These are phyloP conservation scores for Rhaphigaster nebulosa DNA, from an alignment of 2,888 invertebrate genomes.

Conservation along the genomic window DNA sequence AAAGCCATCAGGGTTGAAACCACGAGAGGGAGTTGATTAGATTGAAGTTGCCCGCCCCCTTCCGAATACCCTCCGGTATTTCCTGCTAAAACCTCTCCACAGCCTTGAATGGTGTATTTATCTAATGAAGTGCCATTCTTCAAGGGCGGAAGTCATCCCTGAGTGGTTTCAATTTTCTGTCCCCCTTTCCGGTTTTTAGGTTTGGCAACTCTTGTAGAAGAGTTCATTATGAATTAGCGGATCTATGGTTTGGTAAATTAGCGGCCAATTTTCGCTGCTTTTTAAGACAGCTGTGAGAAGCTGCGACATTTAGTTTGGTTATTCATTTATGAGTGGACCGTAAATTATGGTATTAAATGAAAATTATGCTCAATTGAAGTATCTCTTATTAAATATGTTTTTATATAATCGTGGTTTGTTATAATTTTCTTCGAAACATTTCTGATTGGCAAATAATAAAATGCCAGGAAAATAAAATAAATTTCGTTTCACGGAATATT, in stretches of 20 bases:
- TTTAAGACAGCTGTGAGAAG: background rate
- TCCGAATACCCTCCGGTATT: background rate
- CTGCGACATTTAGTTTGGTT: background rate
- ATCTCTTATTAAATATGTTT: background rate
- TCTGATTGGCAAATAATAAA: too few relatives aligned
- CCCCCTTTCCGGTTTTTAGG: conserved; percentile 35
- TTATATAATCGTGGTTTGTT: too few relatives aligned
- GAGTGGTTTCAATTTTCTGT: conserved; percentile 27
- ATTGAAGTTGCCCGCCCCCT: background rate
- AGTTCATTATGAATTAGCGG: background rate
- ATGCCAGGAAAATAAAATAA: too few relatives aligned
- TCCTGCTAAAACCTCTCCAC: background rate
- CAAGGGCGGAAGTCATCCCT: conserved; percentile 41
- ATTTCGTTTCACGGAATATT: too few relatives aligned
- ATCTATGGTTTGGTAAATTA: background rate
- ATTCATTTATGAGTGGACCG: background rate
- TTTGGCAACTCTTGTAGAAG: background rate
- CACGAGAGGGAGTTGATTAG: background rate
- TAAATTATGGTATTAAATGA: background rate
- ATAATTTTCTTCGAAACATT: too few relatives aligned
- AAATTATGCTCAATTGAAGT: background rate
- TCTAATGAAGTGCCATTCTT: conserved; percentile 38
- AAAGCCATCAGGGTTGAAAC: background rate
- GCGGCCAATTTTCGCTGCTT: background rate
- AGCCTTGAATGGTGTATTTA: conserved; percentile 37